phyloP scores from a whole-genome alignment of 2,113 vertebrate genomes.

The Tyto alba region DNA sequence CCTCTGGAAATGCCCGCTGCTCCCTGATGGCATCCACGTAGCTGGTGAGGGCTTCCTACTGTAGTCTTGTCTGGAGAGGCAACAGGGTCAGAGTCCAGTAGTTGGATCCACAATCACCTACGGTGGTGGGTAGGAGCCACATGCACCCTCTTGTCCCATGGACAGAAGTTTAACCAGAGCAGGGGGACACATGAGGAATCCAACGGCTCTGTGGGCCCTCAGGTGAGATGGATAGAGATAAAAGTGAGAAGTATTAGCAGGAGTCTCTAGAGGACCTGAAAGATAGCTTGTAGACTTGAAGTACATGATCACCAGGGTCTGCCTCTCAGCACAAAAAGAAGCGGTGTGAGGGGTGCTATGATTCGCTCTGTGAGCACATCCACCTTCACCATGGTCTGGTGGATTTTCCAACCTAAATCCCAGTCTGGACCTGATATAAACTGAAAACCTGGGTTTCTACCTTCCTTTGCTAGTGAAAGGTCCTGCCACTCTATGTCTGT shows the following conservation, averaged over 20 bases:
- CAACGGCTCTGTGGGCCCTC: not conserved
- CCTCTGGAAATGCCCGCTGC: not conserved
- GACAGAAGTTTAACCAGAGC: not conserved
- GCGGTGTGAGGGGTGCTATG: not conserved
- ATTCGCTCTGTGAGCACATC: not conserved
- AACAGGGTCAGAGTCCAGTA: not conserved
- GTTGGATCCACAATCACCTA: fast-evolving
- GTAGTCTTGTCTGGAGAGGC: not conserved
- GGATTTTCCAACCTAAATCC: not conserved
- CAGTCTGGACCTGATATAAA: not conserved
- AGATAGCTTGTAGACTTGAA: no score
- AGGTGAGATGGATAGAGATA: not conserved
- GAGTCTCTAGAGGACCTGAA: not conserved
- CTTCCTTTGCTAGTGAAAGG: not conserved
- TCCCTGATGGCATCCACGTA: not conserved
- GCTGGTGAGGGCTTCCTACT: not conserved
- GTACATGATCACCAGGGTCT: not conserved
- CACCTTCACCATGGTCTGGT: fast-evolving
- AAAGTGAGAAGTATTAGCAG: not conserved
- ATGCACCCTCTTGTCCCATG: fast-evolving
- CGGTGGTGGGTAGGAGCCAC: not conserved
- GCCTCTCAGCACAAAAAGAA: not conserved
- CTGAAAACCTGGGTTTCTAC: not conserved
- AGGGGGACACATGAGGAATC: not conserved
- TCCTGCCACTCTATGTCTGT: not conserved